Evolutionary conservation across 2,113 vertebrate genomes (phyloP).

Genomic region (Vulpes vulpes): DNA sequence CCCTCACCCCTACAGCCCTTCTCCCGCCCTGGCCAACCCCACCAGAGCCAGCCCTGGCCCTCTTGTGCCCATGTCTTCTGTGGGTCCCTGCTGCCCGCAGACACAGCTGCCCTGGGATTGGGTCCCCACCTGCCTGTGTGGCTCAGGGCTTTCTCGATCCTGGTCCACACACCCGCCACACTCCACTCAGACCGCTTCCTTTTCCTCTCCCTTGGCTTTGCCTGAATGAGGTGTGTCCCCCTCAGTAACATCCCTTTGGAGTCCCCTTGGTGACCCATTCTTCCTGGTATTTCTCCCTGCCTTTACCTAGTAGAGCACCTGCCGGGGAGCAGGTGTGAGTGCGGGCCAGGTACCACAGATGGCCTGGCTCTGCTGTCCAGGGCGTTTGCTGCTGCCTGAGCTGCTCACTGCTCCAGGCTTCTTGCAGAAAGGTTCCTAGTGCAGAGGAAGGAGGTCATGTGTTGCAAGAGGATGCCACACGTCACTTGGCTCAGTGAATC

Average conservation of each 20-base stretch:
- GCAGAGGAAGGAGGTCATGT: not conserved
- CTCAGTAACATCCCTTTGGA: not conserved
- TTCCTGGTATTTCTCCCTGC: not conserved
- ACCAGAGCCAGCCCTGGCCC: not conserved
- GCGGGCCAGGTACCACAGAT: rapidly evolving
- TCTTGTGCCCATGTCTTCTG: not conserved
- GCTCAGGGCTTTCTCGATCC: not conserved
- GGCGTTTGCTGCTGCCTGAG: rapidly evolving
- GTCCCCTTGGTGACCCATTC: not conserved
- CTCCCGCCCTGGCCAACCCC: not conserved
- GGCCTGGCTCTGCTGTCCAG: not conserved
- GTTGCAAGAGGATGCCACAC: rapidly evolving
- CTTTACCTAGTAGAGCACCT: no score
- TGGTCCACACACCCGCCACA: no score
- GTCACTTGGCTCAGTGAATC: not conserved
- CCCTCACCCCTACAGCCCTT: not conserved
- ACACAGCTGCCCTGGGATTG: not conserved
- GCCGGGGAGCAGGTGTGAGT: not conserved
- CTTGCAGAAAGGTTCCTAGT: no score
- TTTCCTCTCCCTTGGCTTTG: not conserved
- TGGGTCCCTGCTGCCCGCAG: not conserved
- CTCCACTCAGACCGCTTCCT: no score
- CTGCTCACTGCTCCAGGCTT: not conserved
- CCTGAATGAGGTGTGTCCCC: not conserved
- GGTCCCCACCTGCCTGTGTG: not conserved